Conservation (phyloP, 2,113 vertebrate genomes). For the Cromileptes altivelis region DNA sequence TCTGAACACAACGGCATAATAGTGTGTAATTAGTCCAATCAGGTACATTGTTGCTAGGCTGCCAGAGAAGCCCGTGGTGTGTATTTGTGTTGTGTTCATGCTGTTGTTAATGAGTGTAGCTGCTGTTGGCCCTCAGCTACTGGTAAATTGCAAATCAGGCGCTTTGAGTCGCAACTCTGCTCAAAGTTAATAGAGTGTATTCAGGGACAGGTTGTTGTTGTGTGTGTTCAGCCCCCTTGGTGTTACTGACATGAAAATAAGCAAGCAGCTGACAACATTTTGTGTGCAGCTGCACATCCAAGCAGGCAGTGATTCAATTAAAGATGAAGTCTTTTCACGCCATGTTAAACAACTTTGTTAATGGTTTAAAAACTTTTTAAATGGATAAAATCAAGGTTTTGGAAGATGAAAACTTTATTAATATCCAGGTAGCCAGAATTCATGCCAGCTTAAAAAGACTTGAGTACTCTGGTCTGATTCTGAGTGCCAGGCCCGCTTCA, state of each 20-base stretch:
- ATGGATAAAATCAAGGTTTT: background rate
- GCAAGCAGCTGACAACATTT: conserved; percentile 12
- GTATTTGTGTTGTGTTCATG: background rate
- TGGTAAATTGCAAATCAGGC: conserved; percentile 43
- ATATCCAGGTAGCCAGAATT: too few species aligned
- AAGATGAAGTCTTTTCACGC: background rate
- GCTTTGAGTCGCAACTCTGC: conserved; percentile 51
- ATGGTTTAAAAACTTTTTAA: background rate
- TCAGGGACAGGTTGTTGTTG: conserved; percentile 52
- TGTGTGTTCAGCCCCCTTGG: conserved; percentile 26
- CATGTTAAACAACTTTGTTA: background rate
- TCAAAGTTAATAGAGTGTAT: conserved; percentile 50
- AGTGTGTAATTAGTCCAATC: conserved; percentile 56
- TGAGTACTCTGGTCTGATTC: too few species aligned
- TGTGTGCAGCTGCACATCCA: background rate
- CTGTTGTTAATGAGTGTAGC: conserved; percentile 30
- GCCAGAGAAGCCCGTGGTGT: conserved; percentile 29
- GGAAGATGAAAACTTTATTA: background rate
- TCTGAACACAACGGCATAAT: conserved; percentile 44
- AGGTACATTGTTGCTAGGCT: conserved; percentile 49
- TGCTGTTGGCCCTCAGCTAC: conserved; percentile 43
- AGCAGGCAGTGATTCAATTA: background rate
- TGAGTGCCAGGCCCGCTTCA: too few species aligned
- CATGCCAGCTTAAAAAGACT: too few species aligned
- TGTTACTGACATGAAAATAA: conserved; percentile 48